Evolutionary conservation across 2,888 invertebrate species (phyloP).

Genomic region (Platycnemis pennipes): DNA sequence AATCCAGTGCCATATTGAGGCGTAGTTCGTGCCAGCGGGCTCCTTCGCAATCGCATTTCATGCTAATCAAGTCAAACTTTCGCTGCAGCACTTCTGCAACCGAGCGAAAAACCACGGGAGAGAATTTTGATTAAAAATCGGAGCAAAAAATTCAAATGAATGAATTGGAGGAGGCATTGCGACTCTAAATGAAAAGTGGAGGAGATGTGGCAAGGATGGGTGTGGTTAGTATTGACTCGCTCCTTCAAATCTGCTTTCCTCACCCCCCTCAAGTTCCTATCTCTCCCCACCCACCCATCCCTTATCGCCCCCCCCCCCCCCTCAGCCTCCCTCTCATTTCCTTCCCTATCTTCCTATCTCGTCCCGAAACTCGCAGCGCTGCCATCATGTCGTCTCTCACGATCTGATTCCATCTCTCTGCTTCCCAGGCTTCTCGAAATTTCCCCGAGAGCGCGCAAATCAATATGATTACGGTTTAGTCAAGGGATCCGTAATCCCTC

Average conservation of each 20-base stretch:
- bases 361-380: not conserved
- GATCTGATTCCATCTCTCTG: not conserved
- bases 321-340: not conserved
- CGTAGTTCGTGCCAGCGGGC: no score
- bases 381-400: not conserved
- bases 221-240: not conserved
- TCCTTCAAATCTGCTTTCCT: not conserved
- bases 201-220: not conserved
- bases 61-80: no score
- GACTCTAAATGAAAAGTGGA: not conserved
- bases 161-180: not conserved
- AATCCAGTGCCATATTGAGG: no score
- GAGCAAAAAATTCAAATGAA: not conserved
- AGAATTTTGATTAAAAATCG: not conserved
- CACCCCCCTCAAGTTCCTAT: not conserved
- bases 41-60: no score
- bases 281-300: not conserved
- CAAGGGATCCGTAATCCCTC: not conserved
- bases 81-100: no score
- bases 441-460: not conserved
- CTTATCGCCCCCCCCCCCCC: not conserved
- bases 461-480: constrained; percentile 22
- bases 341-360: not conserved
- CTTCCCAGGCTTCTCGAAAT: not conserved
- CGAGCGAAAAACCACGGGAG: no score